Evolutionary conservation across 1,140 invertebrate genomes (phyloP).

Genomic region (Sminthurinus signatus): DNA sequence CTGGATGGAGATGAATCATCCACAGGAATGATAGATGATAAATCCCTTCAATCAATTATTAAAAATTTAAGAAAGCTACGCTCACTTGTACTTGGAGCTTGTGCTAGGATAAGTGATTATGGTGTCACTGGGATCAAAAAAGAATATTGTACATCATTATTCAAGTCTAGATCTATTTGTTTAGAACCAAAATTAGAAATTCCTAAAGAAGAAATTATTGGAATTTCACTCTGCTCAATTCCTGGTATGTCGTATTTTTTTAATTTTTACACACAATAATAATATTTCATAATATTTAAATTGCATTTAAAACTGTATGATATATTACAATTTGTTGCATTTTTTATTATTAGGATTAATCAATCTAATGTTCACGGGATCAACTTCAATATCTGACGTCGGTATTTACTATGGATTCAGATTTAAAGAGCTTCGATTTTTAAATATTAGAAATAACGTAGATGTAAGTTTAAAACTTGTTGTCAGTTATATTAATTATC

Average conservation of each 20-base stretch:
- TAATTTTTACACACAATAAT: too few species aligned
- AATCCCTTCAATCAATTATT: slow-evolving; percentile 9
- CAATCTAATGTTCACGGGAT: slow-evolving; percentile 11
- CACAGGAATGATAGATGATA: slow-evolving; percentile 6
- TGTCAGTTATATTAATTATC: too few species aligned
- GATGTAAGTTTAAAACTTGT: slow-evolving; percentile 23
- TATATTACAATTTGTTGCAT: background rate
- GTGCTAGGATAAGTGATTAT: slow-evolving; percentile 16
- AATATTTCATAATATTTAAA: too few species aligned
- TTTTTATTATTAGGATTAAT: slow-evolving; percentile 11
- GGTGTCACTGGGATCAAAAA: slow-evolving; percentile 14
- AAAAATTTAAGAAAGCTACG: slow-evolving; percentile 11
- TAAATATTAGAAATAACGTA: slow-evolving; percentile 19
- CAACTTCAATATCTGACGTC: slow-evolving; percentile 16
- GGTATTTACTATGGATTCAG: slow-evolving; percentile 18
- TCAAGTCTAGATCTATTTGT: slow-evolving; percentile 16
- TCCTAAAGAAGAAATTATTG: slow-evolving; percentile 17
- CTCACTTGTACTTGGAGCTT: slow-evolving; percentile 7
- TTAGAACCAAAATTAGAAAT: slow-evolving; percentile 14
- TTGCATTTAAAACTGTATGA: too few species aligned
- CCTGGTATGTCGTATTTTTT: slow-evolving; percentile 7
- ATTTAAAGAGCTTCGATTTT: slow-evolving; percentile 14
- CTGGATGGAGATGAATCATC: slow-evolving; percentile 7
- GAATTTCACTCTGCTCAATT: slow-evolving; percentile 11
- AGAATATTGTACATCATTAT: slow-evolving; percentile 17